Evolutionary conservation across 1,140 invertebrate species (phyloP).

Genomic region (Drosophila eugracilis): DNA sequence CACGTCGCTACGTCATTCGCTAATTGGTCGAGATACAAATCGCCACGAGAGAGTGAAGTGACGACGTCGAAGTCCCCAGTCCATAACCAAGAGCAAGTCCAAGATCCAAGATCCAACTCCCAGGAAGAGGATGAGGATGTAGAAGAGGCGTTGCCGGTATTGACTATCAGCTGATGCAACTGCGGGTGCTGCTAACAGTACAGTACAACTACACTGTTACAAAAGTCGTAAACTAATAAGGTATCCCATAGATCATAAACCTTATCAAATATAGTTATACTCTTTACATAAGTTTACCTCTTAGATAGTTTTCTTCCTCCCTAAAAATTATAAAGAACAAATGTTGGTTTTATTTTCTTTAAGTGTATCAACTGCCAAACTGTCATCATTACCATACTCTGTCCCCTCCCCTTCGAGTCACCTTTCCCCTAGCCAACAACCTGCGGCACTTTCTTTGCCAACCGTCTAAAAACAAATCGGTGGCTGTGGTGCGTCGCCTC

Average conservation of each 20-base stretch:
- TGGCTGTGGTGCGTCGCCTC: conserved; percentile 26
- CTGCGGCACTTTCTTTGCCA: conserved; percentile 64
- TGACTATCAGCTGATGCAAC: conserved; percentile 13
- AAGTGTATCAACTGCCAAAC: conserved; percentile 12
- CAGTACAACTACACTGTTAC: conserved; percentile 8
- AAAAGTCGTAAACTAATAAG: neutral
- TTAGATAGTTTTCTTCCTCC: no score
- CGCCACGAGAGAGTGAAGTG: conserved; percentile 61
- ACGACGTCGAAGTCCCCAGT: conserved; percentile 23
- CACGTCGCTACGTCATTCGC: conserved; percentile 78
- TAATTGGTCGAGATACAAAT: conserved; percentile 78
- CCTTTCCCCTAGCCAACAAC: conserved; percentile 4
- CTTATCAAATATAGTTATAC: no score
- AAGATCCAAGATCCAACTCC: neutral
- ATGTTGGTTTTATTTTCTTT: conserved; percentile 3
- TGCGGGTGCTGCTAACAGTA: conserved; percentile 12
- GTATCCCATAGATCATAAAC: no score
- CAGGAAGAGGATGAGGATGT: conserved; percentile 35
- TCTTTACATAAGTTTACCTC: no score
- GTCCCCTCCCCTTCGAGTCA: neutral
- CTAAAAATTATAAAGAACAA: no score
- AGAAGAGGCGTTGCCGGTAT: conserved; percentile 55
- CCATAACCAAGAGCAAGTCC: neutral
- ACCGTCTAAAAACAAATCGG: conserved; percentile 40
- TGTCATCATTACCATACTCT: conserved; percentile 26